phyloP scores from a whole-genome alignment of 2,888 invertebrate genomes.

The Patella depressa region DNA sequence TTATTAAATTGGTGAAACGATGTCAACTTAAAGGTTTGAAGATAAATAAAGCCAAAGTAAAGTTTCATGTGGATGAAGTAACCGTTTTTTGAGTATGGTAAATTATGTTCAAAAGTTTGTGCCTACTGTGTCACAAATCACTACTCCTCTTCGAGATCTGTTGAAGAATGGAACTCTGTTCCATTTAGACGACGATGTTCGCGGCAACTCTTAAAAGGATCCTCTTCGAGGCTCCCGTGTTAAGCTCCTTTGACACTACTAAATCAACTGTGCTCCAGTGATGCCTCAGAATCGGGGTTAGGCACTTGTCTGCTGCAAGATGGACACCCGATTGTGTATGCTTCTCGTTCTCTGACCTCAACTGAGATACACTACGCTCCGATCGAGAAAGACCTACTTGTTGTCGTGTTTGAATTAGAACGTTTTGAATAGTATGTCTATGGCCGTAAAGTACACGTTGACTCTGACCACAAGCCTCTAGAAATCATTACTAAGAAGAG shows the following conservation, averaged over 20 bases:
- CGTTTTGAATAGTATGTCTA: constrained; percentile 41
- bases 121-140: constrained; percentile 29
- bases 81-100: constrained; percentile 10
- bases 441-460: constrained; percentile 31
- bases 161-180: too few species aligned
- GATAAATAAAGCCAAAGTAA: too few species aligned
- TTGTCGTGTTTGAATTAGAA: constrained; percentile 37
- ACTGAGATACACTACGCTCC: constrained; percentile 41
- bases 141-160: constrained; percentile 38
- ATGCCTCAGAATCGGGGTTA: too few species aligned
- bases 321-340: constrained; percentile 38
- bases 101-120: constrained; percentile 36
- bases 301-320: constrained; percentile 26
- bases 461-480: constrained; percentile 44
- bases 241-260: too few species aligned
- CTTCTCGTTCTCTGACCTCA: constrained; percentile 32
- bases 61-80: too few species aligned
- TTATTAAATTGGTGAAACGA: too few species aligned
- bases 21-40: too few species aligned
- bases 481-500: constrained; percentile 37
- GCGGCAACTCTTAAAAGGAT: too few species aligned
- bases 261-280: constrained; percentile 15
- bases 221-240: too few species aligned
- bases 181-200: too few species aligned
- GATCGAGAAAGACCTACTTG: constrained; percentile 46